Base-by-base conservation (phyloP, 2,797 vertebrate species). In the Alauda arvensis region DNA sequence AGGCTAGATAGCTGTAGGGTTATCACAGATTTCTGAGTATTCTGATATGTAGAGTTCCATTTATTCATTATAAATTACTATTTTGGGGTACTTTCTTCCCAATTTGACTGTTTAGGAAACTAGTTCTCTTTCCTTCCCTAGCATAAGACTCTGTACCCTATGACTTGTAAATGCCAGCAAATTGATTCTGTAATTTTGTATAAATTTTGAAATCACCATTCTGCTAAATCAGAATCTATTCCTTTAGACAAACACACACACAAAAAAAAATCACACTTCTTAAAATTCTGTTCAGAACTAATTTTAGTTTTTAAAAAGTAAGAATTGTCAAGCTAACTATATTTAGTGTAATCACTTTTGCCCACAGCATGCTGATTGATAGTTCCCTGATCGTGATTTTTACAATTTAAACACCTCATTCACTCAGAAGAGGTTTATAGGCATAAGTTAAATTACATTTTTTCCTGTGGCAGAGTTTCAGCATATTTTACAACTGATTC, bases 401-500 rank as follows among this genome's bases (percentile, higher is more conserved):
- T 93, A 89, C 82, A 91, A 69, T 80, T 93, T 92, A 94, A 94
- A 87, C 51, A 94, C 14, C 49, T 94, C 66, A 63, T 83, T 90
- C 75, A 77, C 82, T 95, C 78, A 84, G 85, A 93, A 88, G 81
- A 77, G 23, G 56, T 57, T 61, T 90, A 91, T 33, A 85, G 46
- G 45, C 68, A 89, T 95, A 89, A 92, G 62, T 75, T 76, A 93
- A 96, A 94, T 95, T 55, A 74, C 49, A 76, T 88, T 46, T 76
- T 83, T 67, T 55, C 76, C 57, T 53, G 34, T 93, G 90, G 87
- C 80, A 92, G 76, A 88, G 62, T 88, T 95, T 81, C 92, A 94
- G 51, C 84, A 78, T 92, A 89, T 92, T 95, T 95, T 93, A 80
- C 68, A 94, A 83, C 46, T 77, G 69, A 95, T 87, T 94, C 92